Evolutionary conservation across 2,113 vertebrate species (phyloP), one percentile per base, ranked within the genome.

Genomic region (Callopanchax toddi): DNA sequence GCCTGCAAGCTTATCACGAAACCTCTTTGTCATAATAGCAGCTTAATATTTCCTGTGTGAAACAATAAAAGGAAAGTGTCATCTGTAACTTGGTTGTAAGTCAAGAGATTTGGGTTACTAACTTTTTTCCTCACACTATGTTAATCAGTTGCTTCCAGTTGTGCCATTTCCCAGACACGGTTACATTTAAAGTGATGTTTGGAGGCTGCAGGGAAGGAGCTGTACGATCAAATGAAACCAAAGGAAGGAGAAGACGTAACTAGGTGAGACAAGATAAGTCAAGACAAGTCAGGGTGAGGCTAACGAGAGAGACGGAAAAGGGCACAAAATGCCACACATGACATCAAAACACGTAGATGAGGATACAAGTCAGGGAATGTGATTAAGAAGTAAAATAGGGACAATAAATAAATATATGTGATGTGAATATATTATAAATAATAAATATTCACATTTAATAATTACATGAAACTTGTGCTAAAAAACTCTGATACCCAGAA

Each of bases 191-290:
- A 75, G 54, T 83, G 86, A 86, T 83, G 81, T 70, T 56, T 50
- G 7, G 52, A 71, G 50, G 78, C 85, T 82, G 60, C 59, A 6
- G 75, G 86, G 78, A 64, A 65, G 60, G 56, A 78, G 75, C 84
- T 86, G 88, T 86, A 78, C 81, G 37, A 66, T 80, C 71, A 74
- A 62, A 86, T 88, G 45, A 88, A 85, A 74, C 57, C 29, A 39
- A 64, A 25, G 56, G 23, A 73, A 55, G 49, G 54, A 44, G 65
- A 50, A 62, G 51, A 73, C 53, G 16, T 84, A 80, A 86, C 67
- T 70, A 62, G 81, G 77, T 84, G 71, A 78, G 84, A 85, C 86
- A 73, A 60, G 78, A 83, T 71, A 50, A 72, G 75, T 60, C 53
- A 4, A 79, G 76, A 77, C 34, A 46, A 80, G 71, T 71, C 61